phyloP scores from a whole-genome alignment of 1,140 invertebrate genomes.

The Hyles vespertilio region DNA sequence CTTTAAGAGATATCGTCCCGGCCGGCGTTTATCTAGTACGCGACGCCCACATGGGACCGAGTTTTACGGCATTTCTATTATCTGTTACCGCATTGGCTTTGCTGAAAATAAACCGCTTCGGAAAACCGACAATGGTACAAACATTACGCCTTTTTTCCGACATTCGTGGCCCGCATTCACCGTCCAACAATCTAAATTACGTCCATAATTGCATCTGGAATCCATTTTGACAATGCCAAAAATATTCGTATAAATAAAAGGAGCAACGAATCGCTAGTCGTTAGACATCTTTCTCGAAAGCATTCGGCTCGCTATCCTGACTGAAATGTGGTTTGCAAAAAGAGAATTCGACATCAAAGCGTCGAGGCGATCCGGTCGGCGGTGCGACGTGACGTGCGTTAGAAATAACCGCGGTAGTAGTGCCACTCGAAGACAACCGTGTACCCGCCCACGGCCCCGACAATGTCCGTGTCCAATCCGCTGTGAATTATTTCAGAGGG shows the following conservation, averaged over 20 bases:
- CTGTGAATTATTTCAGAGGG: slow-evolving; percentile 59
- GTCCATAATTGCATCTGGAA: slow-evolving; percentile 9
- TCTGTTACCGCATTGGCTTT: slow-evolving; percentile 49
- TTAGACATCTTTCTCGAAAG: slow-evolving; percentile 62
- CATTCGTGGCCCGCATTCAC: too few relatives aligned
- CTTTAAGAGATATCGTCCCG: slow-evolving; percentile 53
- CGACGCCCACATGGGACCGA: slow-evolving; percentile 49
- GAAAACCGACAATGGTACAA: slow-evolving; percentile 23
- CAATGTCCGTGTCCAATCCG: slow-evolving; percentile 51
- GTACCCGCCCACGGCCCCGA: slow-evolving; percentile 41
- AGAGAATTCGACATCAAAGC: slow-evolving; percentile 70
- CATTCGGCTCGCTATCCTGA: slow-evolving; percentile 46
- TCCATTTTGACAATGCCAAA: slow-evolving; percentile 8
- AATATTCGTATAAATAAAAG: slow-evolving; percentile 17
- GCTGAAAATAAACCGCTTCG: slow-evolving; percentile 57
- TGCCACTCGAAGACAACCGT: slow-evolving; percentile 37
- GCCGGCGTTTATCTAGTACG: slow-evolving; percentile 44
- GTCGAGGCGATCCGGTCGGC: slow-evolving; percentile 47
- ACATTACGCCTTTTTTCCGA: too few relatives aligned
- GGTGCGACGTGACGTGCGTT: slow-evolving; percentile 61
- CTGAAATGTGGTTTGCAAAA: slow-evolving; percentile 67
- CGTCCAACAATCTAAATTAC: slow-evolving; percentile 4
- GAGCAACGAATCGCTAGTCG: slow-evolving; percentile 25
- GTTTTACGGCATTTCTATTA: slow-evolving; percentile 56
- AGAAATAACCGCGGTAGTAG: slow-evolving; percentile 59